Base-by-base conservation (phyloP, 2,888 invertebrate genomes). In the Drosophila flavopinicola region DNA sequence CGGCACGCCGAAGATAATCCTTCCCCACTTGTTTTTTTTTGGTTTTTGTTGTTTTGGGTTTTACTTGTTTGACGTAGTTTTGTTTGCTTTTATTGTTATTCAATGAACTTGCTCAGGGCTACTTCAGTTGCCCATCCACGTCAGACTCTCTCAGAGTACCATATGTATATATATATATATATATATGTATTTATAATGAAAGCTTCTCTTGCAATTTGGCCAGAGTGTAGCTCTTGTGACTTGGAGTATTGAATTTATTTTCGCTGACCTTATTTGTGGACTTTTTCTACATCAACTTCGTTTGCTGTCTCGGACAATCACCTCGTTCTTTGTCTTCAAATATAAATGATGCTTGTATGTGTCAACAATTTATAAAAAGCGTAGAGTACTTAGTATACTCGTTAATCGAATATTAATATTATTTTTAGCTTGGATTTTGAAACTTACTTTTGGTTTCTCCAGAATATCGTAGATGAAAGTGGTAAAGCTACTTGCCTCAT, bases 231-330 rank as follows among this genome's bases (percentile, higher is more conserved):
- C 60, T 59, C 48, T 54, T 52, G 39, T 27, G 41, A 4, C 4
- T 24, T 54, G 15, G 37, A 52, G 56, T 42, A 32, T 33, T 67
- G 33, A 42, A 20, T 42, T 41, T 45, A 42, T 63, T 72, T 68
- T 58, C 47, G 56, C 41, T 63, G 69, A 78, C 75, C 78, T 59
- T 77, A 58, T 56, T 73, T 37, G 39, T 45, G 15, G 6, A 39
- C n/a, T 13, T 53, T 41, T 49, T 35, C 17, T 39, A 9, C 38
- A 37, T 57, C 11, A 25, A 9, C 17, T 56, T 42, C 24, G 45
- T 25, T 20, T 17, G 7, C 23, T 33, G 15, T 38, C 38, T 37
- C 53, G 73, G 61, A 13, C 73, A 73, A 73, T 49, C 58, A 77
- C 73, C 73, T 52, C 48, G 6, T 9, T 27, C n/a, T 64, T 39